Evolutionary conservation across 2,797 vertebrate genomes (phyloP).

Genomic region (Huso huso): DNA sequence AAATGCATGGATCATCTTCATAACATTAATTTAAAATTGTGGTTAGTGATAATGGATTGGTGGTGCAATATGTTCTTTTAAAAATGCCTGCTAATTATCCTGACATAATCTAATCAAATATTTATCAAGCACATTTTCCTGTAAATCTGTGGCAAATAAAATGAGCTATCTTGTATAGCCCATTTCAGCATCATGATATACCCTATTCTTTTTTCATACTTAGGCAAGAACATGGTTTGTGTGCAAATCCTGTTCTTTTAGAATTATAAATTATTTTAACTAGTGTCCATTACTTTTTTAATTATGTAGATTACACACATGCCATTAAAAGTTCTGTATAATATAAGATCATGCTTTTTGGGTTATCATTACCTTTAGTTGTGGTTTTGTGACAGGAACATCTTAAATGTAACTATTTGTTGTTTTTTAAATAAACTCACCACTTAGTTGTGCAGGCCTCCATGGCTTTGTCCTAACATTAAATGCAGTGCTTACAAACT

Average conservation of each 20-base stretch:
- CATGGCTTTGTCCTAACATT: not conserved
- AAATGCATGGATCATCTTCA: constrained; percentile 7
- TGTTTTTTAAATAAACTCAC: not conserved
- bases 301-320: too few species aligned
- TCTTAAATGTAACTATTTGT: not conserved
- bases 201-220: too few species aligned
- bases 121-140: constrained; percentile 2
- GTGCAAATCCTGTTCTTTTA: too few species aligned
- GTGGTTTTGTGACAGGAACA: not conserved
- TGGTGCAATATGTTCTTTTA: constrained; percentile 1
- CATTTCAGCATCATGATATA: not conserved
- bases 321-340: too few species aligned
- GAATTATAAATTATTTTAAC: too few species aligned
- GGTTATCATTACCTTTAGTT: not conserved
- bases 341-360: too few species aligned
- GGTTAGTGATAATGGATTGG: not conserved
- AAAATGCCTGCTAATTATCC: constrained; percentile 6
- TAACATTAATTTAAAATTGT: constrained; percentile 5
- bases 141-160: not conserved
- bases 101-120: constrained; percentile 5
- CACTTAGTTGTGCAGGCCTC: not conserved
- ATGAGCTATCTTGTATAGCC: not conserved
- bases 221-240: too few species aligned
- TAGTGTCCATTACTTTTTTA: too few species aligned
- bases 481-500: not conserved